phyloP scores from a whole-genome alignment of 2,113 vertebrate genomes.

The Crotalus horridus region DNA sequence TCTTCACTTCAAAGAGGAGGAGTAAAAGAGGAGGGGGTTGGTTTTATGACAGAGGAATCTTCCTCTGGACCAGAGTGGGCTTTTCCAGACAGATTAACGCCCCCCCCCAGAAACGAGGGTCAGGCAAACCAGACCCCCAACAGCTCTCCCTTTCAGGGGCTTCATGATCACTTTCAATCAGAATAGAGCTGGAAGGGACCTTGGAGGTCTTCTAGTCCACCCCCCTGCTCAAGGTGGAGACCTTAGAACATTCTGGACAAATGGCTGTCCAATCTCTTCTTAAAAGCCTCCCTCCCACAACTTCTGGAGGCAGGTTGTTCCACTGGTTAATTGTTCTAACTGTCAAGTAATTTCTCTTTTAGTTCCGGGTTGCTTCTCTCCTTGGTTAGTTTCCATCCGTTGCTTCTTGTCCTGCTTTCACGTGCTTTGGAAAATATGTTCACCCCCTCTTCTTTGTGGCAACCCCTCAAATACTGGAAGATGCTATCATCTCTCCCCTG shows the following conservation, averaged over 20 bases:
- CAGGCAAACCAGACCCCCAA: neutral
- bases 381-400: neutral
- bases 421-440: neutral
- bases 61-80: accelerated
- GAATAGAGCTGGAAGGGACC: neutral
- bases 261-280: too few species aligned
- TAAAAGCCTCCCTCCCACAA: too few species aligned
- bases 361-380: too few species aligned
- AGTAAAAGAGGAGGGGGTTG: accelerated
- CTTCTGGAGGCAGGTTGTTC: too few species aligned
- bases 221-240: too few species aligned
- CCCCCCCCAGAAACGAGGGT: neutral
- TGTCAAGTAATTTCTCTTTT: too few species aligned
- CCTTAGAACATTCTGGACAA: too few species aligned
- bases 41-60: neutral
- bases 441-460: neutral
- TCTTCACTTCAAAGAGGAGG: neutral
- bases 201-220: too few species aligned
- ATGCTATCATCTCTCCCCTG: too few species aligned
- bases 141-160: neutral
- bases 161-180: too few species aligned
- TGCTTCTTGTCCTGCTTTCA: too few species aligned
- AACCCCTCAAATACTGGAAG: neutral
- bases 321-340: too few species aligned
- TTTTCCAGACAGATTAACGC: neutral